Evolutionary conservation across 2,797 vertebrate species (phyloP), one percentile per base, ranked within the genome.

Genomic region (Bradypus variegatus): DNA sequence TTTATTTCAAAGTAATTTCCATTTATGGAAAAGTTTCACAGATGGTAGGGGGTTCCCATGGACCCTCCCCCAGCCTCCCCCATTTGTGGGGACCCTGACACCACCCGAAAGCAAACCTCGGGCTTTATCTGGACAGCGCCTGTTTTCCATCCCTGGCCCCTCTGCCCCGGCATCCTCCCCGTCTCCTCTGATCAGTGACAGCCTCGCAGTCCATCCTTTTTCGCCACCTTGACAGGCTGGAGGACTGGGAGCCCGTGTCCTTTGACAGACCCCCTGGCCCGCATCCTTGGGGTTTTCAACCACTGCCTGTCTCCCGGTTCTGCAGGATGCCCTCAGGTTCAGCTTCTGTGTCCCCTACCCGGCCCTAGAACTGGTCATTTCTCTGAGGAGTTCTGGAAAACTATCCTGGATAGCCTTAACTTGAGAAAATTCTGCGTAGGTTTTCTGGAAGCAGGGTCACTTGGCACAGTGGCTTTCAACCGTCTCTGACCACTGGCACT

Each of bases 11-110:
- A 89, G 27, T n/a, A 55, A 62, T 41, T 73, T 69, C 73, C 36
- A 72, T 88, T 76, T 84, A 81, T 27, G 77, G 62, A 76, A 82
- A 83, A 53, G 80, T 11, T 60, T 12, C 64, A 60, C 31, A 91
- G 80, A 58, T 15, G 27, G 76, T 27, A 13, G 69, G 33, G 89
- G 33, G 92, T 78, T 31, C 55, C 64, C 8, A 4, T 11, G 9
- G 8, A 8, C 10, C 48, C 25, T 48, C 18, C 77, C n/a, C 12
- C 25, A 8, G 3, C 16, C 1, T 27, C 27, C 38, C n/a, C 13
- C 7, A 25, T 29, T 31, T 25, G 14, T 15, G 4, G 18, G 64
- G 72, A 55, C 41, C 64, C 25, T 0, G 10, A 6, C 14, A 9
- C 3, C 48, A 4, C 62, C 13, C 3, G 19, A 9, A 6, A 12